Evolutionary conservation across 2,797 vertebrate species (phyloP), one percentile per base, ranked within the genome.

Genomic region (Bucorvus abyssinicus): DNA sequence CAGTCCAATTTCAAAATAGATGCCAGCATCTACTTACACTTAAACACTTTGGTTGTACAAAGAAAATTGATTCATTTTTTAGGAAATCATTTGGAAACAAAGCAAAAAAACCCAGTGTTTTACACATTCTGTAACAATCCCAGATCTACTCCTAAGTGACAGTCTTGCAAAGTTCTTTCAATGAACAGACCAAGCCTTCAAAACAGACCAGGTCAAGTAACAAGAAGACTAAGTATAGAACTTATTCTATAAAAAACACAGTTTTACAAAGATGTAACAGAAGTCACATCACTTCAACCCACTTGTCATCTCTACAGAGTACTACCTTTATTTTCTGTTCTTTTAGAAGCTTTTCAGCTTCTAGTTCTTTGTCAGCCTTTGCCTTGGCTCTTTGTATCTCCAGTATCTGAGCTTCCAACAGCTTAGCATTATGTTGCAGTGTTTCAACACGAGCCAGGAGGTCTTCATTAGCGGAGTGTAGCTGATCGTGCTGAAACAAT

Each of bases 301-400:
- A 81, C 59, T 63, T 3, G 2, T 34, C 27, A 45, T 44, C 45
- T 84, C 57, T 56, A 42, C 24, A 16, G 61, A 87, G 13, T 49
- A 80, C 80, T 98, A 99, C 99, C 99, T 99, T 99, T 29, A 98
- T 97, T 94, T 99, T 99, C 95, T 99, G 99, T 40, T 99, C 99
- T 95, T 98, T 99, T 63, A 99, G 95, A 84, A 98, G 95, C 94
- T 97, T 98, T 97, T 99, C 99, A 38, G 98, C 96, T 96, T 99
- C 98, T 36, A 99, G 96, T 61, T 99, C 99, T 97, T 98, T 98
- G 50, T 99, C 99, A 75, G 98, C 78, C 84, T 95, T 96, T 80
- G 97, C 93, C 83, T 98, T 98, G 34, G 98, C 98, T 97, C 82
- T 98, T 76, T 98, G 98, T 27, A 98, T 94, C 89, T 99, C 99